Evolutionary conservation across 35 echinoderm and acorn worm genomes (phyloP).

Genomic region (Hemicentrotus pulcherrimus): DNA sequence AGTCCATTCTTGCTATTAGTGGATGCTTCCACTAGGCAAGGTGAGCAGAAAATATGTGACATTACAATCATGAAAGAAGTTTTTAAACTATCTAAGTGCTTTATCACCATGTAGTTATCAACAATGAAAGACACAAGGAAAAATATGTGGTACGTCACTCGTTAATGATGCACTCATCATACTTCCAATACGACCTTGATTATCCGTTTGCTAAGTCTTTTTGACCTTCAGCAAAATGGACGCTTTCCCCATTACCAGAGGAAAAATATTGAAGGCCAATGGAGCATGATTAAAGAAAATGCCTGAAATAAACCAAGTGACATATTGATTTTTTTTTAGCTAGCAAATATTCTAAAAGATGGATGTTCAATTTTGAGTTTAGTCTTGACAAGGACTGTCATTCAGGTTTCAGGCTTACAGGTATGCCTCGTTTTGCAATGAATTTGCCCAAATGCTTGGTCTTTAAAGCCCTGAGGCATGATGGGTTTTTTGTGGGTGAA

Average conservation of each 20-base stretch:
- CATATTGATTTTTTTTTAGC: not conserved
- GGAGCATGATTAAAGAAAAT: not conserved
- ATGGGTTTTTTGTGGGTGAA: not conserved
- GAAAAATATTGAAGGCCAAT: not conserved
- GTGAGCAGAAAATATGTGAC: not conserved
- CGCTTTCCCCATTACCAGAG: not conserved
- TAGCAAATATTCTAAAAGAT: not conserved
- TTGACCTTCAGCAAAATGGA: conserved; percentile 1
- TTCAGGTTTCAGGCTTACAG: not conserved
- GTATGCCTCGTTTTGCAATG: not conserved
- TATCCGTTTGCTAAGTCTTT: not conserved
- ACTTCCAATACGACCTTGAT: not conserved
- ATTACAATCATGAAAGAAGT: not conserved
- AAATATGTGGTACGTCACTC: not conserved
- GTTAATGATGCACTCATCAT: not conserved
- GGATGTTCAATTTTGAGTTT: not conserved
- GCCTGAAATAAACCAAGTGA: not conserved
- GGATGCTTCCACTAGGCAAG: not conserved
- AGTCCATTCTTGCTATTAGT: too few species aligned
- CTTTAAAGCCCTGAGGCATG: not conserved
- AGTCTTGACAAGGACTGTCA: not conserved
- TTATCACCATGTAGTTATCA: not conserved
- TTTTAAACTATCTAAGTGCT: not conserved
- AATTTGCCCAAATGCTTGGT: not conserved
- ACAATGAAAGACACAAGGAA: not conserved